Percentiles rank a stretch among this genome's conserved stretches.
These are phyloP conservation scores for Chitala chitala DNA, from an alignment of 2,113 vertebrate species.

Conservation along the genomic window DNA sequence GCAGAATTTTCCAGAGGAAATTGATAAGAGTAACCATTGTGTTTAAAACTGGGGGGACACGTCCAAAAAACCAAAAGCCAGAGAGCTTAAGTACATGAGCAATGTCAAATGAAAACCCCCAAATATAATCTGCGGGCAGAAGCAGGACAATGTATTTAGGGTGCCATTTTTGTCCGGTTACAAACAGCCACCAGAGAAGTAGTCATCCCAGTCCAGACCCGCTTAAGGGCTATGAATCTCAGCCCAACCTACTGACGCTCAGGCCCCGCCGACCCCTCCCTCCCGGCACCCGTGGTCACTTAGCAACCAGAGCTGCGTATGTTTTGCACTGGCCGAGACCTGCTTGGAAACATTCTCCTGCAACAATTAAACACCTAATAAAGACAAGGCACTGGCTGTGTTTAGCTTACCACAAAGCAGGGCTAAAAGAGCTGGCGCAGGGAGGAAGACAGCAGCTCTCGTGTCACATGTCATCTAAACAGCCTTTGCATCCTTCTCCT, in stretches of 20 bases:
- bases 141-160: too few species aligned
- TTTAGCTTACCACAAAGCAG: not conserved
- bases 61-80: too few species aligned
- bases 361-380: slow-evolving; percentile 13
- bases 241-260: not conserved
- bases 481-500: too few species aligned
- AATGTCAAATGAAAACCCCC: too few species aligned
- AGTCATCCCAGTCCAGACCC: too few species aligned
- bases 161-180: too few species aligned
- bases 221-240: not conserved
- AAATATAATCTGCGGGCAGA: too few species aligned
- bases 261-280: not conserved
- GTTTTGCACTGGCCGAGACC: not conserved
- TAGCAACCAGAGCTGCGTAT: not conserved
- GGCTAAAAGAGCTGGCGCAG: not conserved
- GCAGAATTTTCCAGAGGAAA: too few species aligned
- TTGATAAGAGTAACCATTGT: too few species aligned
- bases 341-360: not conserved
- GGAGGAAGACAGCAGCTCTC: not conserved
- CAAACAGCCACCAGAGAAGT: too few species aligned
- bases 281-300: slow-evolving; percentile 4
- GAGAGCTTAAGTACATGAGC: too few species aligned
- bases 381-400: not conserved
- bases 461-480: not conserved
- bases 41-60: too few species aligned